Evolutionary conservation across 37 sponge, comb jelly and placozoan species (phyloP).

Genomic region (Halisarca cf. caerulea): DNA sequence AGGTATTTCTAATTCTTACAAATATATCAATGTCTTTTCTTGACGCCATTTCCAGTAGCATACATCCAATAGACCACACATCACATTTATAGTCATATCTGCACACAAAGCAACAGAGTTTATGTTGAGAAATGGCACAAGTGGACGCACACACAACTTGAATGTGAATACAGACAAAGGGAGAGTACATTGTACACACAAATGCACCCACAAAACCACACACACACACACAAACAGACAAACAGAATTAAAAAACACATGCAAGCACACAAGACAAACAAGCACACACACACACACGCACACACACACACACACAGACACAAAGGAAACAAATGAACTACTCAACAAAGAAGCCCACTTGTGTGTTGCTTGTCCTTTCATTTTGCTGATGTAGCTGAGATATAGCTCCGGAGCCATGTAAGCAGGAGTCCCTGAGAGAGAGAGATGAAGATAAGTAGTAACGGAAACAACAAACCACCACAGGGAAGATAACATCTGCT

Average conservation of each 20-base stretch:
- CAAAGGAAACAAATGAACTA: neutral
- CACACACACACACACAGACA: neutral
- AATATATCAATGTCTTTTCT: conserved; percentile 41
- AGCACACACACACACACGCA: neutral
- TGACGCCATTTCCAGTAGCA: conserved; percentile 90
- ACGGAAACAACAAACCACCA: no score
- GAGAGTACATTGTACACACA: neutral
- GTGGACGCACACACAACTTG: conserved; percentile 45
- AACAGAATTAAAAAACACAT: neutral
- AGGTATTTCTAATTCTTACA: no score
- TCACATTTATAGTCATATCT: conserved; percentile 89
- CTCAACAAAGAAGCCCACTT: conserved; percentile 3
- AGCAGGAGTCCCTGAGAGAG: conserved; percentile 87
- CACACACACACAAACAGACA: conserved; percentile 9
- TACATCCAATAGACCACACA: conserved; percentile 94
- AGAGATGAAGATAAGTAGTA: no score
- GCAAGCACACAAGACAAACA: neutral
- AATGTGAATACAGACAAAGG: neutral
- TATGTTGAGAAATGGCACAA: conserved; percentile 71
- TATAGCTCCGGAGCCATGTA: conserved; percentile 97
- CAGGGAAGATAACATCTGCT: no score
- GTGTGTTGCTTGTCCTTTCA: neutral
- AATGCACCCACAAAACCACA: neutral
- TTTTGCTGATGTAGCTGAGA: conserved; percentile 64
- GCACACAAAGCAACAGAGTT: conserved; percentile 1